phyloP scores from a whole-genome alignment of 2,113 vertebrate species.

The Limnothrissa miodon region DNA sequence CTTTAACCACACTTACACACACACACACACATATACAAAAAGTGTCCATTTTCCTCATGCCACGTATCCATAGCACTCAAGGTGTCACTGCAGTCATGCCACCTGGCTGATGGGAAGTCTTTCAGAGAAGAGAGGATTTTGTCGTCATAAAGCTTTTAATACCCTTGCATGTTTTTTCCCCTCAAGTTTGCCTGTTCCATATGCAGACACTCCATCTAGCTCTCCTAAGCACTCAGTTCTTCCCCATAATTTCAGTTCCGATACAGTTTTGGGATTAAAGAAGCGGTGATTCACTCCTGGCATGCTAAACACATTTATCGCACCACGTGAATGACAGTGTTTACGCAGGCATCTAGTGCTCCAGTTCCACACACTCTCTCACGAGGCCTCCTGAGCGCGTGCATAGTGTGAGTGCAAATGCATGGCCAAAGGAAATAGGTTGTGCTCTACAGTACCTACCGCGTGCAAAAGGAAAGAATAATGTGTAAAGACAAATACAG shows the following conservation, averaged over 20 bases:
- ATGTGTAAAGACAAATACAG: slow-evolving; percentile 2
- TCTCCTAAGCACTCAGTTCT: background rate
- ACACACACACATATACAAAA: background rate
- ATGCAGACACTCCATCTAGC: background rate
- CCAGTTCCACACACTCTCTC: background rate
- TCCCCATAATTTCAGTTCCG: background rate
- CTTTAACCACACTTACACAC: background rate
- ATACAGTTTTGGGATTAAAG: slow-evolving; percentile 12
- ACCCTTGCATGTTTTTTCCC: background rate
- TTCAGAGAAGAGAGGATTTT: slow-evolving; percentile 5
- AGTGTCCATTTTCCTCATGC: background rate
- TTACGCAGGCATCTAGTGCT: background rate
- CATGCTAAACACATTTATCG: background rate
- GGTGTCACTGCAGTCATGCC: background rate
- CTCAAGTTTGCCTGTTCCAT: slow-evolving; percentile 3
- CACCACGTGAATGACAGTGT: background rate
- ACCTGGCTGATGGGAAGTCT: background rate
- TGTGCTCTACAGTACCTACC: background rate
- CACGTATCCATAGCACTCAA: slow-evolving; percentile 15
- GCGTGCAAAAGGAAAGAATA: background rate
- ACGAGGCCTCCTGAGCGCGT: background rate
- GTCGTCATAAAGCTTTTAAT: slow-evolving; percentile 14
- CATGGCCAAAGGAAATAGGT: background rate
- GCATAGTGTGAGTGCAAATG: background rate
- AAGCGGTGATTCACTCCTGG: background rate